Base-by-base conservation (phyloP, 2,888 invertebrate species). In the Euzetes globulus region DNA sequence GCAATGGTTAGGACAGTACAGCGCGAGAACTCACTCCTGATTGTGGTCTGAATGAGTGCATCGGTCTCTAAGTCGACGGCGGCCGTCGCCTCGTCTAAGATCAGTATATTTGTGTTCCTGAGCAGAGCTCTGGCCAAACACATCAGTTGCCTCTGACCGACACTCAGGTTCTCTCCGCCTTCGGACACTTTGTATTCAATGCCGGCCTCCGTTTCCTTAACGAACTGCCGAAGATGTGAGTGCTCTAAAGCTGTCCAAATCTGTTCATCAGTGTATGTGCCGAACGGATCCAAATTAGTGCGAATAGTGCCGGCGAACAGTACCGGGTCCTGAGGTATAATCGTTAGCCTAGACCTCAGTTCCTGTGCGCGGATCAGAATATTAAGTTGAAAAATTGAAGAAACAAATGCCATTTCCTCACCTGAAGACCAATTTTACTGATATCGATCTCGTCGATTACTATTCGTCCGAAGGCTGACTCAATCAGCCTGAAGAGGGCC, bases 231-330 rank as follows among this genome's bases (percentile, higher is more conserved):
- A 70, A 87, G 81, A 80, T 87, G 86, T 4, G 86, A 84, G 76
- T 84, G 83, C 74, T 86, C 86, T 37, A 87, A 80, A 3, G 85
- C 82, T 29, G 79, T 78, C 87, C 87, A 87, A 29, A 87, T 79
- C 37, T 85, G 15, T 1, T 82, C 83, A 78, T 87, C 87, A 0
- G 81, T 25, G 37, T 72, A 74, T 6, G 37, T 29, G 15, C 88
- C 86, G 83, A 95, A 94, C 4, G 97, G 97, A 85, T 97, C 97
- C 77, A 97, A 86, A 85, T 97, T 97, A 85, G 91, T 87, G 72
- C 96, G 87, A 79, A 97, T 85, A 7, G 90, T 89, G 68, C 96
- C 96, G 22, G 94, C 93, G 85, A 97, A 97, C 76, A 97, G 86
- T 65, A 96, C 92, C 0, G 96, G 95, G 85, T 97, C 97, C 86